Conservation (phyloP, 2,888 invertebrate species). For the Thyatira batis region DNA sequence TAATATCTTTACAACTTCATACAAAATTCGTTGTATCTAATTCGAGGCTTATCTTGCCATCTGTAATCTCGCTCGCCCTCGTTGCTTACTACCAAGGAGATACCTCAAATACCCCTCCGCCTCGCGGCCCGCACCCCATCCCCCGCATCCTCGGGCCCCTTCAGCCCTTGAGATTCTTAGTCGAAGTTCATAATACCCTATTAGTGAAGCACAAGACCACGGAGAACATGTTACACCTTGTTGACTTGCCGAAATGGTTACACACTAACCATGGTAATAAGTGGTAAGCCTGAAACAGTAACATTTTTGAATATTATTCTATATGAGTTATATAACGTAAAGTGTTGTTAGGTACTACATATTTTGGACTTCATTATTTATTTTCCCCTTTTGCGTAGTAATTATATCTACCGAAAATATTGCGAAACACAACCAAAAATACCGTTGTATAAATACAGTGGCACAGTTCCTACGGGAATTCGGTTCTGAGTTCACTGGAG, state of each 20-base stretch:
- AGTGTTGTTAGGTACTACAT: neutral
- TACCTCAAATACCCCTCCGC: slow-evolving; percentile 64
- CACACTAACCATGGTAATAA: neutral
- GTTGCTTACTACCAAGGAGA: slow-evolving; percentile 57
- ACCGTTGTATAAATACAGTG: slow-evolving; percentile 48
- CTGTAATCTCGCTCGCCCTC: slow-evolving; percentile 75
- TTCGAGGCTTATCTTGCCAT: slow-evolving; percentile 80
- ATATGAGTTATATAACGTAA: too few relatives aligned
- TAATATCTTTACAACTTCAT: slow-evolving; percentile 77
- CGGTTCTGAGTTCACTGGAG: slow-evolving; percentile 66
- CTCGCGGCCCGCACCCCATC: slow-evolving; percentile 19
- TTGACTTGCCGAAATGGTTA: slow-evolving; percentile 40
- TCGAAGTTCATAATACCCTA: slow-evolving; percentile 79
- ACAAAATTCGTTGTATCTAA: slow-evolving; percentile 80
- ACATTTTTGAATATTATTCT: too few relatives aligned
- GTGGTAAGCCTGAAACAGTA: neutral
- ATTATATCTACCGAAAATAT: slow-evolving; percentile 31
- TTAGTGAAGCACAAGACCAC: slow-evolving; percentile 66
- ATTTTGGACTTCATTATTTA: slow-evolving; percentile 8
- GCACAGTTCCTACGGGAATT: slow-evolving; percentile 53
- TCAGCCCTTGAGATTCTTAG: slow-evolving; percentile 61
- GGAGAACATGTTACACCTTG: slow-evolving; percentile 53
- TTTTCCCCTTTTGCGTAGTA: slow-evolving; percentile 19
- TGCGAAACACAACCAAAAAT: slow-evolving; percentile 28
- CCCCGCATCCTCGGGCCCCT: slow-evolving; percentile 43